Conservation (phyloP, 2,888 invertebrate genomes). For the Sarcophaga variegata region DNA sequence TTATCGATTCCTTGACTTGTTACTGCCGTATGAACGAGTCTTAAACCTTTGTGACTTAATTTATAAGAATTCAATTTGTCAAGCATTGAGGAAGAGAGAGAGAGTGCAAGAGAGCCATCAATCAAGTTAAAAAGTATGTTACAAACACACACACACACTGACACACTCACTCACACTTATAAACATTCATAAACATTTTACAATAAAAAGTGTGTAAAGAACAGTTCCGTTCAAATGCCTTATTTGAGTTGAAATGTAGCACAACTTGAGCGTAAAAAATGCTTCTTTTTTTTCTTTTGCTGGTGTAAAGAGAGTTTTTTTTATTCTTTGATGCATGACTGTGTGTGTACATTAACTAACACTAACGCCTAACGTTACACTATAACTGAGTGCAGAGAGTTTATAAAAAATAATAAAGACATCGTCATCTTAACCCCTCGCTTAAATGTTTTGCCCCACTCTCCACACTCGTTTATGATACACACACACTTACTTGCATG, state of each 20-base stretch:
- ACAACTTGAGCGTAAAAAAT: not conserved
- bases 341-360: too few relatives aligned
- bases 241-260: not conserved
- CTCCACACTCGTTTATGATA: too few relatives aligned
- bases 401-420: not conserved
- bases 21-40: not conserved
- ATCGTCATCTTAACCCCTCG: not conserved
- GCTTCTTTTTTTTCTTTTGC: not conserved
- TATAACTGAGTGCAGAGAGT: not conserved
- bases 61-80: slow-evolving; percentile 70
- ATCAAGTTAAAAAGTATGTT: slow-evolving; percentile 54
- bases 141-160: not conserved
- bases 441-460: not conserved
- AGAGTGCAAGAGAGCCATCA: slow-evolving; percentile 36
- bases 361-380: too few relatives aligned
- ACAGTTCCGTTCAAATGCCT: not conserved
- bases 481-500: too few relatives aligned
- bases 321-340: too few relatives aligned
- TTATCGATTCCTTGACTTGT: too few relatives aligned
- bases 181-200: not conserved
- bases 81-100: slow-evolving; percentile 25
- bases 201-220: too few relatives aligned
- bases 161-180: not conserved
- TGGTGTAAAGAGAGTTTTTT: too few relatives aligned
- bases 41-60: slow-evolving; percentile 64